These are phyloP conservation scores for Lobophora halterata DNA, from an alignment of 2,888 invertebrate species.

Conservation along the genomic window DNA sequence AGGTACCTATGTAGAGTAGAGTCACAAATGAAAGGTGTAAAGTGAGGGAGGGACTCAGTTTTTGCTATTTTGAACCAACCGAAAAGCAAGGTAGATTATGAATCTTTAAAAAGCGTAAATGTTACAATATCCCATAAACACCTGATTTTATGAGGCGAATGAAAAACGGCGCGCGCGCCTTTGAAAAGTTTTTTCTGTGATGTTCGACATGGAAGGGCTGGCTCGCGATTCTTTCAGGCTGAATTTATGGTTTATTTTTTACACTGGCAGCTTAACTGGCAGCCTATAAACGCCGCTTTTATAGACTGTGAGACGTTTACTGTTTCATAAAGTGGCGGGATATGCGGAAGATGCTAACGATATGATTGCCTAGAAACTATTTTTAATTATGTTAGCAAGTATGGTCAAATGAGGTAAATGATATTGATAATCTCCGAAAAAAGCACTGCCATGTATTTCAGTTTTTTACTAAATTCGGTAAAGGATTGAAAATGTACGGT, in stretches of 20 bases:
- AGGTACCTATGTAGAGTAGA: constrained; percentile 1
- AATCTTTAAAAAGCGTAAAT: constrained; percentile 47
- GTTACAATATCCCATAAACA: constrained; percentile 66
- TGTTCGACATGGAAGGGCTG: constrained; percentile 52
- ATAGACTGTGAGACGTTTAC: constrained; percentile 73
- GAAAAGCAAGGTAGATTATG: no score
- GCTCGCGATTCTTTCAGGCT: constrained; percentile 61
- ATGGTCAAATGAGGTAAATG: no score
- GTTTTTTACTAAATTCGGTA: no score
- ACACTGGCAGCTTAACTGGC: constrained; percentile 68
- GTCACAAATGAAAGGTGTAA: no score
- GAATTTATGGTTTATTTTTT: constrained; percentile 73
- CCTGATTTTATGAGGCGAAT: constrained; percentile 67
- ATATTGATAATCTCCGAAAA: no score
- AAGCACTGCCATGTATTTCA: no score
- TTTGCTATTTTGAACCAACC: no score
- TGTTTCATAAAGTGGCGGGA: constrained; percentile 75
- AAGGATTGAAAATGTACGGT: no score
- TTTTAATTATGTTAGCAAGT: no score
- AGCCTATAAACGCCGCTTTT: constrained; percentile 76
- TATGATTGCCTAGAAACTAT: constrained; percentile 61
- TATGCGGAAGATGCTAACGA: constrained; percentile 69
- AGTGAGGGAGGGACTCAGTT: no score
- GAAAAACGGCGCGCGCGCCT: constrained; percentile 67
- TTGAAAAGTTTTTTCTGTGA: constrained; percentile 73